phyloP scores from a whole-genome alignment of 2,888 invertebrate species.

The Eurois occulta region DNA sequence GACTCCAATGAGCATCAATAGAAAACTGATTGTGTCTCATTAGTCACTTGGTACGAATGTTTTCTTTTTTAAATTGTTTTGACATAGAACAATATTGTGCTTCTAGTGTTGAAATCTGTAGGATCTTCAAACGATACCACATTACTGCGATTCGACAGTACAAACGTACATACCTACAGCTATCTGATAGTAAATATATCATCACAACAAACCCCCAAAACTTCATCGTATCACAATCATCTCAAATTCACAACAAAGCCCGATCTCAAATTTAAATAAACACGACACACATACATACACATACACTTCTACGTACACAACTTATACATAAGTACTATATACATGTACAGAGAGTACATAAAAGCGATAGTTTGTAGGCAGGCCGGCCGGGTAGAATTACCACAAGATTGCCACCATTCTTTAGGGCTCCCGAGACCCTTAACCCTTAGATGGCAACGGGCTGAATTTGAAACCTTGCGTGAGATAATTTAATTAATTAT shows the following conservation, averaged over 20 bases:
- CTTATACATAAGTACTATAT: constrained; percentile 10
- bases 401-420: constrained; percentile 87
- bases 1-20: not conserved
- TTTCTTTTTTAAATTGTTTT: not conserved
- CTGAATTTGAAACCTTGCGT: constrained; percentile 71
- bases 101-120: not conserved
- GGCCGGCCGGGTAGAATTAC: constrained; percentile 79
- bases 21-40: not conserved
- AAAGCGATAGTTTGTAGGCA: constrained; percentile 74
- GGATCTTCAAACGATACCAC: not conserved
- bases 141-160: not conserved
- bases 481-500: constrained; percentile 77
- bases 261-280: constrained; percentile 51
- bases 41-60: not conserved
- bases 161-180: not conserved
- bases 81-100: too few relatives aligned
- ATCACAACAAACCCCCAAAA: constrained; percentile 31
- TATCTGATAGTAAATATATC: not conserved
- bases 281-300: constrained; percentile 32
- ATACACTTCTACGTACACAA: constrained; percentile 17
- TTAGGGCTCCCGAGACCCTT: constrained; percentile 76
- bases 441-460: constrained; percentile 73
- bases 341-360: constrained; percentile 52
- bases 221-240: constrained; percentile 43
- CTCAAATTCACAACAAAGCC: constrained; percentile 38